phyloP scores from a whole-genome alignment of 2,888 invertebrate species.

The Harpalus rufipes region DNA sequence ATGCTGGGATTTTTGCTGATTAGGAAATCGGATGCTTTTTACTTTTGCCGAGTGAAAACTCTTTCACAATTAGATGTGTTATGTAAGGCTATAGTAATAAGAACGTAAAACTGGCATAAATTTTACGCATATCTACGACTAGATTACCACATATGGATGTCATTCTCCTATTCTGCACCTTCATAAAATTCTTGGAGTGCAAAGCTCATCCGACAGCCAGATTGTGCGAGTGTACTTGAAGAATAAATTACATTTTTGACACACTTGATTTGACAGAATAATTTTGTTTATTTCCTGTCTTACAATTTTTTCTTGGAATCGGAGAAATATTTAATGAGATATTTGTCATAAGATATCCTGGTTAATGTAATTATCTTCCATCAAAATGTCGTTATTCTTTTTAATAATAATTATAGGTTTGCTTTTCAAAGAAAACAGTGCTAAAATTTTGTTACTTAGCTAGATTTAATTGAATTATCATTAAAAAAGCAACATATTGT shows the following conservation, averaged over 20 bases:
- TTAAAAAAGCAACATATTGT: too few species aligned
- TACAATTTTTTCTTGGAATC: not conserved
- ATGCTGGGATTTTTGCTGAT: slow-evolving; percentile 33
- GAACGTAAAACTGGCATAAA: slow-evolving; percentile 31
- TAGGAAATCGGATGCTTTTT: slow-evolving; percentile 53
- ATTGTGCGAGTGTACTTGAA: not conserved
- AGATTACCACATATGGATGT: slow-evolving; percentile 18
- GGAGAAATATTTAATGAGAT: not conserved
- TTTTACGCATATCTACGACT: slow-evolving; percentile 2
- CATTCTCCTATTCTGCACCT: not conserved
- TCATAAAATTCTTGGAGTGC: not conserved
- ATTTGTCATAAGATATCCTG: not conserved
- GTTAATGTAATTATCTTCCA: not conserved
- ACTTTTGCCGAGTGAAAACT: slow-evolving; percentile 48
- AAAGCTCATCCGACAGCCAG: not conserved
- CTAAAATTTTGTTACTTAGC: not conserved
- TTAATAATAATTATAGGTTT: not conserved
- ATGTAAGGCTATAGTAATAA: slow-evolving; percentile 43
- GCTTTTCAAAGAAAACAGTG: not conserved
- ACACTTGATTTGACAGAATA: not conserved
- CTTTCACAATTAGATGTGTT: slow-evolving; percentile 47
- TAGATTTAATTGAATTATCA: too few species aligned
- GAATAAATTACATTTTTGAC: not conserved
- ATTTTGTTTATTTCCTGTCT: not conserved
- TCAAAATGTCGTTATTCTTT: not conserved